Evolutionary conservation across 2,797 vertebrate genomes (phyloP).

Genomic region (Tenualosa thibaudeaui): DNA sequence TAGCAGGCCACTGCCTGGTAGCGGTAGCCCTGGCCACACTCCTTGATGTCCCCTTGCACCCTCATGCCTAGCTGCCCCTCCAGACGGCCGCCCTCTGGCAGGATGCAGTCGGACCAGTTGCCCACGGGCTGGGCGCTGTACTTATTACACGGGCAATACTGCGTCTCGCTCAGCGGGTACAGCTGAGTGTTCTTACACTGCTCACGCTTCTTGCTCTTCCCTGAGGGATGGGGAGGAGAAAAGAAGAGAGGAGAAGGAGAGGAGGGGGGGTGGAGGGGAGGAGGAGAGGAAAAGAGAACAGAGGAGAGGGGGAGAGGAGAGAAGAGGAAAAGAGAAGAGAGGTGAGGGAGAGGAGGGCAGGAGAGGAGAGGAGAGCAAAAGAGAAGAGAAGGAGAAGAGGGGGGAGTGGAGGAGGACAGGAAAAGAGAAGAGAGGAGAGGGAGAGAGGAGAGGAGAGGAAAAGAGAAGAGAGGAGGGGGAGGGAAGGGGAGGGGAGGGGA

Average conservation of each 20-base stretch:
- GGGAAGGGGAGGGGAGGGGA: neutral
- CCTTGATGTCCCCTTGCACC: conserved; percentile 88
- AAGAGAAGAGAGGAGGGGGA: no score
- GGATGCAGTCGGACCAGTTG: conserved; percentile 95
- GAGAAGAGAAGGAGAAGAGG: neutral
- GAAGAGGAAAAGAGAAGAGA: neutral
- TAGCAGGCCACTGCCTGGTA: conserved; percentile 97
- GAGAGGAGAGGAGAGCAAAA: neutral
- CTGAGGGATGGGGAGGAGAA: conserved; percentile 63
- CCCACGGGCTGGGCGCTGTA: conserved; percentile 94
- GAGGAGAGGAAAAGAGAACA: neutral
- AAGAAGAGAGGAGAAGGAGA: neutral
- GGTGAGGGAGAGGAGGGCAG: neutral
- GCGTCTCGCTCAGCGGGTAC: conserved; percentile 89
- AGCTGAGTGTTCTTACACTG: conserved; percentile 91
- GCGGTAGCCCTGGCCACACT: conserved; percentile 94
- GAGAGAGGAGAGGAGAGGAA: neutral
- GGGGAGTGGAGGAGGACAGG: neutral
- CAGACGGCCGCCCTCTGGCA: conserved; percentile 83
- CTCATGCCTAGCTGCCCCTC: conserved; percentile 87
- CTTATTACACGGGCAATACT: conserved; percentile 95
- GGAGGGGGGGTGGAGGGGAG: neutral
- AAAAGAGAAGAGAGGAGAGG: neutral
- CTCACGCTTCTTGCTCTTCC: conserved; percentile 95
- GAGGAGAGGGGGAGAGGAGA: neutral